phyloP scores from a whole-genome alignment of 2,888 invertebrate species.

The Sabatieria punctata region DNA sequence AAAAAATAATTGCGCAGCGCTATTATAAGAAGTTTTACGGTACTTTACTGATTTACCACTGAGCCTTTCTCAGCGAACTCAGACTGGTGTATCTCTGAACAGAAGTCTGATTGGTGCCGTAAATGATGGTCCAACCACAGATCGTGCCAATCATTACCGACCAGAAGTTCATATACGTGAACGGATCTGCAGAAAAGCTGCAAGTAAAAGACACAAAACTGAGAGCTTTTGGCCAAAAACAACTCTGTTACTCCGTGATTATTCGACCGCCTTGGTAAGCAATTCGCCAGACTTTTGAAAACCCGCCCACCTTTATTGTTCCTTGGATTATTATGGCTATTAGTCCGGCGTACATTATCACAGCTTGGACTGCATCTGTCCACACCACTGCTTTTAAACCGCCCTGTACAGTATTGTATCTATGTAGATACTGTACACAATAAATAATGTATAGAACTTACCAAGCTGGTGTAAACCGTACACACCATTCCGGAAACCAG shows the following conservation, averaged over 20 bases:
- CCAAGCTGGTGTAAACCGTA: conserved; percentile 10
- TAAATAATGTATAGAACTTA: conserved; percentile 7
- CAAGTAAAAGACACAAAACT: not conserved
- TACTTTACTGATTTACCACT: conserved; percentile 1
- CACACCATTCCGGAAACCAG: conserved; percentile 7
- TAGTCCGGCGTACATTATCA: conserved; percentile 27
- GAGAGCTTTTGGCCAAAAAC: not conserved
- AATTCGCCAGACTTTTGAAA: not conserved
- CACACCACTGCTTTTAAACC: conserved; percentile 59
- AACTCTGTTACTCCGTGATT: not conserved
- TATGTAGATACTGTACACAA: no score
- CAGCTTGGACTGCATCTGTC: conserved; percentile 65
- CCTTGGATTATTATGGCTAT: conserved; percentile 9
- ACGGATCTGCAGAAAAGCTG: conserved; percentile 4
- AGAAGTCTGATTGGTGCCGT: conserved; percentile 10
- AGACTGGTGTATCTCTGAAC: conserved; percentile 9
- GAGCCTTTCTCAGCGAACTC: conserved; percentile 4
- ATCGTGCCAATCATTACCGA: conserved; percentile 6
- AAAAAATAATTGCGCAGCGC: not conserved
- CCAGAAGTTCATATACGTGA: conserved; percentile 10
- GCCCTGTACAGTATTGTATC: conserved; percentile 43
- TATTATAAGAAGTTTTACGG: not conserved
- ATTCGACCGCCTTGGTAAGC: not conserved
- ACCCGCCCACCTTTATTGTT: not conserved
- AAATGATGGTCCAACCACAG: conserved; percentile 8